Conservation (phyloP, 2,888 invertebrate genomes). For the Drosophila percnosoma region DNA sequence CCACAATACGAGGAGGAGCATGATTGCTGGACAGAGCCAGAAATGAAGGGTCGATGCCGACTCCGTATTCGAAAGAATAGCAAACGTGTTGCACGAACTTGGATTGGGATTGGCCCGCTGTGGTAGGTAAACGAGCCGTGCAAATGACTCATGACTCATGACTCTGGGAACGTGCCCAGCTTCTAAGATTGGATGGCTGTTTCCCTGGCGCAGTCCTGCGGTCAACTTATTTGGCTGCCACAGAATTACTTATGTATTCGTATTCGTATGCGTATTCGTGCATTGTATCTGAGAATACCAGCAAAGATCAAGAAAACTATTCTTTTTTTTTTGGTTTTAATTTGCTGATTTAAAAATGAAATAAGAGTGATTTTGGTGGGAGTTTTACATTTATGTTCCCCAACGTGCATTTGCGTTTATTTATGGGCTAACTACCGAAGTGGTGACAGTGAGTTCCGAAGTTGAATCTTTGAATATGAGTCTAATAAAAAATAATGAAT, state of each 20-base stretch:
- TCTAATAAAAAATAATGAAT: neutral
- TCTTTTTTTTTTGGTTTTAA: no score
- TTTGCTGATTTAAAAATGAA: neutral
- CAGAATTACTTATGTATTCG: neutral
- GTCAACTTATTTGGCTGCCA: neutral
- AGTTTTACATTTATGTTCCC: neutral
- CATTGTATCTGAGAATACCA: neutral
- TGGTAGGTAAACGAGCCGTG: conserved; percentile 16
- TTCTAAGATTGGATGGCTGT: conserved; percentile 6
- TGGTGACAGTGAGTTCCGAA: neutral
- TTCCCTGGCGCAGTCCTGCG: neutral
- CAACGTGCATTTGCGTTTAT: neutral
- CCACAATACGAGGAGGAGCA: conserved; percentile 39
- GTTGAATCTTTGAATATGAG: neutral
- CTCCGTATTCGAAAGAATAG: conserved; percentile 48
- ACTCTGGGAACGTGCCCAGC: conserved; percentile 25
- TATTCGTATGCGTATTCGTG: neutral
- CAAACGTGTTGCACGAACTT: conserved; percentile 20
- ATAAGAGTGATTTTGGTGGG: neutral
- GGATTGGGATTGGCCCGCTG: conserved; percentile 26
- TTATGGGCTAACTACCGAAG: neutral
- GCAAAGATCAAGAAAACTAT: neutral
- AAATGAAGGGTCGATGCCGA: neutral
- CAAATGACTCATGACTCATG: conserved; percentile 31
- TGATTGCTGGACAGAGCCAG: conserved; percentile 29